Base-by-base conservation (phyloP, 2,113 vertebrate species). In the Strix uralensis region DNA sequence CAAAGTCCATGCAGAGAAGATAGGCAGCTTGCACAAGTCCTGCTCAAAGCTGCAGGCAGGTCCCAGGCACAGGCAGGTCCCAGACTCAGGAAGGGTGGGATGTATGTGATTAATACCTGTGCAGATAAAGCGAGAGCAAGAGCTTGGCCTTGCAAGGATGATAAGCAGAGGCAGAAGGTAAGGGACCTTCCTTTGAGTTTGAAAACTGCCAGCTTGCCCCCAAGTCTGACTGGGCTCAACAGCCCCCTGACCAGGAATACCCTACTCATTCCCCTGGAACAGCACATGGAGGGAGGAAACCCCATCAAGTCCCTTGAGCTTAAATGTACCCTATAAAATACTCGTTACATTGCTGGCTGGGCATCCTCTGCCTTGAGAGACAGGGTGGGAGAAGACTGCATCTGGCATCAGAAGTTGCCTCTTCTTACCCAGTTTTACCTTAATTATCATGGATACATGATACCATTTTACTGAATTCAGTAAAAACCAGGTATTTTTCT, bases 81-180 rank as follows among this genome's bases (percentile, higher is more conserved):
- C 75, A 67, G 32, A 49, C 52, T 3, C 0, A 0, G 21, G 40
- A 38, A 14, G 29, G 47, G 36, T 9, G 14, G 49, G 72, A 55
- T n/a, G 38, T 4, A 20, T 5, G 17, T 10, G 19, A 88, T 52
- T 46, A 75, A 72, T 19, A 27, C 0, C 0, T 19, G 49, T 36
- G 27, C 49, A 94, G 54, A 65, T 5, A 30, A 52, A 91, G 27
- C 17, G 63, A 69, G 32, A 71, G 27, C 55, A 69, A 38, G 32
- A 92, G 32, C 52, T 82, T 10, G 5, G n/a, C 62, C 44, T 52
- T 44, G 18, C 58, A 69, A 36, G 11, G 52, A 57, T 80, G 58
- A 32, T 22, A 69, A 91, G 66, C 47, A 63, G 44, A 80, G 51
- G 19, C 15, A 88, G 61, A 88, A 86, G 15, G 15, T n/a, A 59